Conservation (phyloP, 2,888 invertebrate genomes). For the Nemoura dubitans region DNA sequence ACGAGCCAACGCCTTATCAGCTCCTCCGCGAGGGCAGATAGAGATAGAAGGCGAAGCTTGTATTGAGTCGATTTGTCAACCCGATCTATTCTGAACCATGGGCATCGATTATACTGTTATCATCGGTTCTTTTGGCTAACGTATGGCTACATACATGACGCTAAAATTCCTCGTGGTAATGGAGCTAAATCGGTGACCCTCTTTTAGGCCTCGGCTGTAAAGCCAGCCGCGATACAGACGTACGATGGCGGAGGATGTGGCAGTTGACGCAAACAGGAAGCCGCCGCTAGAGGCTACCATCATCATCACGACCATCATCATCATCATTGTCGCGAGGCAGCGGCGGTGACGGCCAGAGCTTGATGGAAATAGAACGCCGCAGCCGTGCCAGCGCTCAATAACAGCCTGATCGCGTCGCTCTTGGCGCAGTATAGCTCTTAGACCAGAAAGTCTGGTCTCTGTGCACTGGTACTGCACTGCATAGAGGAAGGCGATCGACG, state of each 20-base stretch:
- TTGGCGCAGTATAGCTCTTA: too few relatives aligned
- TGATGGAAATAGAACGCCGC: not conserved
- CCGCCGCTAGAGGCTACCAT: not conserved
- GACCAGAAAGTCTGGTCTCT: too few relatives aligned
- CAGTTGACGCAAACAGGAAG: conserved; percentile 12
- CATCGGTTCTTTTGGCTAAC: too few relatives aligned
- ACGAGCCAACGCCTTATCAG: not conserved
- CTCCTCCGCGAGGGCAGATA: not conserved
- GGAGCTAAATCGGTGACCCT: too few relatives aligned
- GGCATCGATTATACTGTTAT: too few relatives aligned
- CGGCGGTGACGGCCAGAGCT: not conserved
- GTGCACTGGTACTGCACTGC: too few relatives aligned
- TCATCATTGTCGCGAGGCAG: not conserved
- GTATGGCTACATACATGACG: too few relatives aligned
- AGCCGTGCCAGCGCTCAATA: not conserved
- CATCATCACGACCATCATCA: not conserved
- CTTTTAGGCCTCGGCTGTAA: too few relatives aligned
- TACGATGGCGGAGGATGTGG: not conserved
- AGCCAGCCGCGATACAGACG: too few relatives aligned
- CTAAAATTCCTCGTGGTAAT: too few relatives aligned
- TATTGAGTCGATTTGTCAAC: not conserved
- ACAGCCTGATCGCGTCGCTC: too few relatives aligned
- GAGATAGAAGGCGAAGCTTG: not conserved
- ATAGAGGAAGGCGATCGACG: too few relatives aligned
- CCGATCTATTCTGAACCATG: not conserved